Evolutionary conservation across 2,888 invertebrate species (phyloP).

Genomic region (Crocallis elinguaria): DNA sequence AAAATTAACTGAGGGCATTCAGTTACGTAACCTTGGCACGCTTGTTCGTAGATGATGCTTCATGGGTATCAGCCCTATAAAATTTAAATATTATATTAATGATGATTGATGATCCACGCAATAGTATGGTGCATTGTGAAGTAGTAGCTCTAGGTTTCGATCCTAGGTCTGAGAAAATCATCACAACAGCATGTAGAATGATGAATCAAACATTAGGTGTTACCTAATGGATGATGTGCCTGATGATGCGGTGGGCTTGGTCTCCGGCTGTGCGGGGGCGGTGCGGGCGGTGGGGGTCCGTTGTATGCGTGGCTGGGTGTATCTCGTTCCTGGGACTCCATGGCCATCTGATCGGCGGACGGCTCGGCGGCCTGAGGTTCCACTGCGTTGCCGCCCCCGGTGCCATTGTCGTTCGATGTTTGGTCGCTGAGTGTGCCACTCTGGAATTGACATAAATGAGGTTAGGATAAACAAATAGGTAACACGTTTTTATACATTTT

Average conservation of each 20-base stretch:
- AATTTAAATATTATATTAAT: too few species aligned
- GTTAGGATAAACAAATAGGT: background rate
- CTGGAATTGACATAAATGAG: conserved; percentile 59
- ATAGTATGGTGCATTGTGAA: too few species aligned
- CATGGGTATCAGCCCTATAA: too few species aligned
- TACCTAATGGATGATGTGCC: conserved; percentile 76
- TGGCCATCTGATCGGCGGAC: conserved; percentile 88
- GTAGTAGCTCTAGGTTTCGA: too few species aligned
- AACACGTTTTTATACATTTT: too few species aligned
- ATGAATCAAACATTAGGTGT: conserved; percentile 36
- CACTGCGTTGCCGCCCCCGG: conserved; percentile 82
- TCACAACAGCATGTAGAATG: too few species aligned
- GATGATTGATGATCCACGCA: too few species aligned
- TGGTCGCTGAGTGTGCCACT: conserved; percentile 73
- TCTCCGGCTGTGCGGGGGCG: conserved; percentile 89
- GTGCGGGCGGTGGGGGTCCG: conserved; percentile 83
- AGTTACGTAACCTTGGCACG: too few species aligned
- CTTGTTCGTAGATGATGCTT: too few species aligned
- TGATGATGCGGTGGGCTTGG: conserved; percentile 89
- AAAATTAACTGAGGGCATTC: too few species aligned
- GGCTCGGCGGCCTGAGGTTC: conserved; percentile 80
- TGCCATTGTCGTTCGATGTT: conserved; percentile 79
- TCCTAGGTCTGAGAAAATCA: too few species aligned
- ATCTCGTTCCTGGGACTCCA: conserved; percentile 89
- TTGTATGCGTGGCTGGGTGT: conserved; percentile 79